Base-by-base conservation (phyloP, 2,888 invertebrate genomes). In the Parnassius orleans region DNA sequence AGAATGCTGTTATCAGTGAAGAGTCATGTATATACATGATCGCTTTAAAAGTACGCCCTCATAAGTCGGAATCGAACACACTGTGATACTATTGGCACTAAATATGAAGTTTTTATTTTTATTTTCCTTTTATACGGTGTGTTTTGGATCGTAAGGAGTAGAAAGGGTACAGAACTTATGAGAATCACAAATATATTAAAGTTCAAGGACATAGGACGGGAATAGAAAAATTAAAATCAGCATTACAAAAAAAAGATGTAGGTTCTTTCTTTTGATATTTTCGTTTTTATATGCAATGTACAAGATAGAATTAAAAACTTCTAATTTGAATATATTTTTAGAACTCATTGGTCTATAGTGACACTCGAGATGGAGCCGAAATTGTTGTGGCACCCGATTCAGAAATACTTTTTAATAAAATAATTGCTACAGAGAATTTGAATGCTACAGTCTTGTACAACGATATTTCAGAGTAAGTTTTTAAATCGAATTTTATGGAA, bases 401-500 rank as follows among this genome's bases (percentile, higher is more conserved):
- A 15, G 72, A 66, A 1, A 42, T 66, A 3, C 56, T 69, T 9
- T 76, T 87, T 12, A 74, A 83, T 24, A 65, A 69, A 53, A 63
- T 79, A 19, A 71, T 75, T 1, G 61, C 63, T 3, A 63, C 70
- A 1, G 72, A 71, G 10, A 71, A 77, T 24, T 64, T 86, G 11
- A 65, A 72, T 3, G 65, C 69, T 0, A 77, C 70, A 42, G 60
- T 85, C 9, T 14, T 83, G 11, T 60, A 79, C 24, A 72, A 84
- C 1, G 87, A 88, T 64, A 80, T 82, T 69, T 83, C 87, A 0
- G 66, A 82, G 87, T 87, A 75, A 83, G 83, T 67, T 9, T 14
- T 24, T 24, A 24, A 24, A 5, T 24, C 3, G 24, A 24, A 3
- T 24, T 24, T 24, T 24, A 24, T 0, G 24, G 24, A 24, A 24